phyloP scores from a whole-genome alignment of 2,113 vertebrate species.

The Morone chrysops region DNA sequence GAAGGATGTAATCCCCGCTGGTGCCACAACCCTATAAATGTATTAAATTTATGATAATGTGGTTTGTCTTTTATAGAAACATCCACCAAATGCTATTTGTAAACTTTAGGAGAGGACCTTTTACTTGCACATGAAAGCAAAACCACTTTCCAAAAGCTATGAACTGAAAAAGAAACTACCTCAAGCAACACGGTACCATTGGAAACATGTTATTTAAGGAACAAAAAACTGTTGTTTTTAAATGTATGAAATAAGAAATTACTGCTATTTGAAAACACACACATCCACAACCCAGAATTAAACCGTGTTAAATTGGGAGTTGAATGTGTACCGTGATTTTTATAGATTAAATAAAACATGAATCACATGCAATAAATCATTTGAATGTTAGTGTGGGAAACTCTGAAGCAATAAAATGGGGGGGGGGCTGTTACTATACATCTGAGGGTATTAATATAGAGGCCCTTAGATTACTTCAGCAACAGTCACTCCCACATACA shows the following conservation, averaged over 20 bases:
- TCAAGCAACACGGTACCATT: not conserved
- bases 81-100: conserved; percentile 1
- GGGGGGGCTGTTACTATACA: conserved; percentile 2
- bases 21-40: conserved; percentile 10
- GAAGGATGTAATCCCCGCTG: conserved; percentile 5
- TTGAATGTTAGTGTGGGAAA: not conserved
- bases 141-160: conserved; percentile 15
- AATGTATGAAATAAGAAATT: not conserved
- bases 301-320: not conserved
- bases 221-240: not conserved
- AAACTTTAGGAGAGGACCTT: conserved; percentile 9
- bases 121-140: not conserved
- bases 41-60: conserved; percentile 20
- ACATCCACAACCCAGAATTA: not conserved
- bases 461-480: not conserved
- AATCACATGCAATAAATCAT: not conserved
- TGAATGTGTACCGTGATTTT: not conserved
- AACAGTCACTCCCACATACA: conserved; percentile 9
- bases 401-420: not conserved
- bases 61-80: conserved; percentile 12
- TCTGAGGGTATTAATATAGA: not conserved
- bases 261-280: not conserved
- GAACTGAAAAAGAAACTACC: not conserved
- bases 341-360: not conserved
- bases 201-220: not conserved